These are phyloP conservation scores for Daptonema setosum DNA, from an alignment of 2,888 invertebrate species.

Conservation along the genomic window DNA sequence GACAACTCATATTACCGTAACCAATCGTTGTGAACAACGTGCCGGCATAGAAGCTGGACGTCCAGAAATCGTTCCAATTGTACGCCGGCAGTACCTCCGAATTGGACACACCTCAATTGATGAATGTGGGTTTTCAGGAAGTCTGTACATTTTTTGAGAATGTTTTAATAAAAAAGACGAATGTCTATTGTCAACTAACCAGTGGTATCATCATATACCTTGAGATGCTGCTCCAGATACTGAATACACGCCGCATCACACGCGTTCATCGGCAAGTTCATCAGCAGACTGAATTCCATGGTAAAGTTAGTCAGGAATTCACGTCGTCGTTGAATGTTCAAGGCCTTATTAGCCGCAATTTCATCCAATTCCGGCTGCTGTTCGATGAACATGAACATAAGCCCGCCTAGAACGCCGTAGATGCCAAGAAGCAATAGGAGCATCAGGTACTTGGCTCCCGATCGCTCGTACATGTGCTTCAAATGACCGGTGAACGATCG, in stretches of 20 bases:
- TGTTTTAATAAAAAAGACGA: too few relatives aligned
- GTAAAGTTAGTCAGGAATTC: neutral
- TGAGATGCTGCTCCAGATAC: neutral
- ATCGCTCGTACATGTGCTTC: neutral
- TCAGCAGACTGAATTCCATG: neutral
- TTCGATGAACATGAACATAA: conserved; percentile 10
- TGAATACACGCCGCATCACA: neutral
- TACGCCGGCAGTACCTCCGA: conserved; percentile 8
- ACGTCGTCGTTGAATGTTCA: neutral
- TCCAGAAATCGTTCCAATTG: conserved; percentile 20
- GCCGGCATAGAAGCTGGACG: conserved; percentile 19
- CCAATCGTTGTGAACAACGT: conserved; percentile 36
- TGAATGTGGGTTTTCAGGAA: too few relatives aligned
- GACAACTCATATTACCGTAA: conserved; percentile 80
- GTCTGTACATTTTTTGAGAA: too few relatives aligned
- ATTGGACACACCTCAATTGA: too few relatives aligned
- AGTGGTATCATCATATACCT: neutral
- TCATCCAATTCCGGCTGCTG: conserved; percentile 1
- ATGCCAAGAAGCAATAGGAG: conserved; percentile 7
- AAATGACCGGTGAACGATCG: neutral
- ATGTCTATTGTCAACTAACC: too few relatives aligned
- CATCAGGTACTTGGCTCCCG: conserved; percentile 8
- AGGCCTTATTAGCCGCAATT: neutral
- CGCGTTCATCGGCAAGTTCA: neutral
- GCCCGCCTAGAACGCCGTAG: conserved; percentile 10